phyloP scores from a whole-genome alignment of 2,113 vertebrate genomes.

The Leucopternis melanops region DNA sequence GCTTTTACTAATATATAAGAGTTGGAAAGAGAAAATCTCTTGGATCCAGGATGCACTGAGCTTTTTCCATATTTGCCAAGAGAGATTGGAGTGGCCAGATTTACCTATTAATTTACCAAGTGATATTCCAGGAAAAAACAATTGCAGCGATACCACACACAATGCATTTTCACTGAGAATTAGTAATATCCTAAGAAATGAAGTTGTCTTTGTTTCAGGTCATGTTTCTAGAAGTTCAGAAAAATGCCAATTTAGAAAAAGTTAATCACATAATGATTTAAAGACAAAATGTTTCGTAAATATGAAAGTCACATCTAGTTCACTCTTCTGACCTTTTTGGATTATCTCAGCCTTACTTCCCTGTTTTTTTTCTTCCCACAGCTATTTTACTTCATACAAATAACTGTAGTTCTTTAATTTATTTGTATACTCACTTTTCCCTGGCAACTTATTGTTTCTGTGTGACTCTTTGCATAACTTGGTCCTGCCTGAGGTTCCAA shows the following conservation, averaged over 20 bases:
- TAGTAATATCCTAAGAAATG: neutral
- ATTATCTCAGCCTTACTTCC: neutral
- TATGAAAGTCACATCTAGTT: neutral
- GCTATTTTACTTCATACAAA: neutral
- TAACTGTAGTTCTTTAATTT: neutral
- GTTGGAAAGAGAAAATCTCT: neutral
- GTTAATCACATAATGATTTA: accelerated
- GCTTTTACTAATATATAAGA: neutral
- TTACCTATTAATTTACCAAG: neutral
- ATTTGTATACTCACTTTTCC: neutral
- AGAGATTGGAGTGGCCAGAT: neutral
- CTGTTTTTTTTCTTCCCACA: neutral
- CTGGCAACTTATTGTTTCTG: neutral
- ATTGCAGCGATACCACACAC: neutral
- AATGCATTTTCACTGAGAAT: neutral
- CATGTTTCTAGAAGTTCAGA: neutral
- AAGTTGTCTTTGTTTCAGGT: neutral
- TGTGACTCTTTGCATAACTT: neutral
- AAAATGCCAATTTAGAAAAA: neutral
- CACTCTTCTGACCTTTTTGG: neutral
- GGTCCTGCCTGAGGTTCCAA: neutral
- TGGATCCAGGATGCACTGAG: neutral
- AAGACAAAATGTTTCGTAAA: neutral
- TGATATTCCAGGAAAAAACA: neutral
- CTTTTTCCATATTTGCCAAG: neutral